Evolutionary conservation across 2,888 invertebrate species (phyloP).

Genomic region (Aspidiotus destructor): DNA sequence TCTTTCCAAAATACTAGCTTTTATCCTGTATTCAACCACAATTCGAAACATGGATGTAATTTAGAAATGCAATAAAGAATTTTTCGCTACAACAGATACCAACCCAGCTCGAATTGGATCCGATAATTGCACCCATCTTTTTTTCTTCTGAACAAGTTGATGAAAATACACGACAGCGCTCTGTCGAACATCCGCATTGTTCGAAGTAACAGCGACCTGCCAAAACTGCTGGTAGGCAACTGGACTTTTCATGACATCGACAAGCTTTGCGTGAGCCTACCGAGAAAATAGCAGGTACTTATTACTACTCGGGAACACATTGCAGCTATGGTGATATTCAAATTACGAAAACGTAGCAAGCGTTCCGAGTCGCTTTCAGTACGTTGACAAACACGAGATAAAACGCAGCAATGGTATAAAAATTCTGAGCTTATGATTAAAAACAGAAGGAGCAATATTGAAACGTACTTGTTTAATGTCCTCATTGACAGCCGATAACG

Average conservation of each 20-base stretch:
- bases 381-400: too few species aligned
- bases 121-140: constrained; percentile 19
- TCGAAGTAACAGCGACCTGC: constrained; percentile 18
- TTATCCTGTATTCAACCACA: constrained; percentile 12
- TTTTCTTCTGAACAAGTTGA: constrained; percentile 18
- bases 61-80: background rate
- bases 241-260: constrained; percentile 15
- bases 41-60: background rate
- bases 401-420: background rate
- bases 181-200: constrained; percentile 23
- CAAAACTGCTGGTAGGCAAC: constrained; percentile 20
- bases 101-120: constrained; percentile 12
- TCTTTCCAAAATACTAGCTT: constrained; percentile 18
- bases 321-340: background rate
- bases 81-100: background rate
- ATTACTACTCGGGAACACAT: background rate
- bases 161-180: constrained; percentile 23
- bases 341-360: background rate
- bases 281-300: background rate
- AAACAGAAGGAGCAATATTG: too few species aligned
- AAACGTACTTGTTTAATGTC: constrained; percentile 11
- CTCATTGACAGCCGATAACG: constrained; percentile 16
- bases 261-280: constrained; percentile 10
- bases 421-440: background rate
- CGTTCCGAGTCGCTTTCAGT: too few species aligned